phyloP scores from a whole-genome alignment of 2,797 vertebrate genomes.

The Urophycis tenuis region DNA sequence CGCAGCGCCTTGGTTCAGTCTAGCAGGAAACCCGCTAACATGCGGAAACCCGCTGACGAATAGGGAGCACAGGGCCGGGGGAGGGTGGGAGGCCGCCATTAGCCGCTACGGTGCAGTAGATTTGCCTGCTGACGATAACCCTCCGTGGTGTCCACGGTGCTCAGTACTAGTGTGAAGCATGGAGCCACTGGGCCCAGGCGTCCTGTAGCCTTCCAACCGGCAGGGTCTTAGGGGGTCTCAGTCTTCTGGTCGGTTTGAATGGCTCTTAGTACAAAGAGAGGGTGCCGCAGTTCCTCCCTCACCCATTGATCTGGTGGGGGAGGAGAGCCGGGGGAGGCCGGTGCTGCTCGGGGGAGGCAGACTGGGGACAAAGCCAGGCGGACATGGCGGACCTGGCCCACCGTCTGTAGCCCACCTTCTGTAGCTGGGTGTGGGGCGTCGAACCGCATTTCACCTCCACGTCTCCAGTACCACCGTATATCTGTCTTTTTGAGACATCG shows the following conservation, averaged over 20 bases:
- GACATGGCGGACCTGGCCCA: too few relatives aligned
- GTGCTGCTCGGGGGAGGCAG: too few relatives aligned
- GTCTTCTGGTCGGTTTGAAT: neutral
- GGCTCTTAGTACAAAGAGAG: neutral
- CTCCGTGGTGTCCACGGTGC: conserved; percentile 3
- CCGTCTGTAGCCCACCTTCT: neutral
- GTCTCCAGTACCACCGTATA: neutral
- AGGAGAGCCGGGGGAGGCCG: neutral
- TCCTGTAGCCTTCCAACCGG: too few relatives aligned
- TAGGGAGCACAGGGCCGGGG: conserved; percentile 66
- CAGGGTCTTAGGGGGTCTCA: too few relatives aligned
- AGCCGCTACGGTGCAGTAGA: conserved; percentile 56
- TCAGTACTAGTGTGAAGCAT: too few relatives aligned
- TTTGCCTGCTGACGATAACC: conserved; percentile 46
- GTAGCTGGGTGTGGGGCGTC: neutral
- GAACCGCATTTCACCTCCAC: neutral
- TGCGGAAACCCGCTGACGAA: conserved; percentile 67
- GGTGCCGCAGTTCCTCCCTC: neutral
- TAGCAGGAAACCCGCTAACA: conserved; percentile 56
- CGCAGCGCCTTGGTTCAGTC: conserved; percentile 63
- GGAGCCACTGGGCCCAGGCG: too few relatives aligned
- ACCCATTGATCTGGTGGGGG: neutral
- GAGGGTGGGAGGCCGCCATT: conserved; percentile 68
- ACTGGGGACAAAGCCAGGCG: too few relatives aligned
- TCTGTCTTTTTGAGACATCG: neutral